Evolutionary conservation across 2,888 invertebrate genomes (phyloP), one percentile per base, ranked within the genome.

Genomic region (Oligia latruncula): DNA sequence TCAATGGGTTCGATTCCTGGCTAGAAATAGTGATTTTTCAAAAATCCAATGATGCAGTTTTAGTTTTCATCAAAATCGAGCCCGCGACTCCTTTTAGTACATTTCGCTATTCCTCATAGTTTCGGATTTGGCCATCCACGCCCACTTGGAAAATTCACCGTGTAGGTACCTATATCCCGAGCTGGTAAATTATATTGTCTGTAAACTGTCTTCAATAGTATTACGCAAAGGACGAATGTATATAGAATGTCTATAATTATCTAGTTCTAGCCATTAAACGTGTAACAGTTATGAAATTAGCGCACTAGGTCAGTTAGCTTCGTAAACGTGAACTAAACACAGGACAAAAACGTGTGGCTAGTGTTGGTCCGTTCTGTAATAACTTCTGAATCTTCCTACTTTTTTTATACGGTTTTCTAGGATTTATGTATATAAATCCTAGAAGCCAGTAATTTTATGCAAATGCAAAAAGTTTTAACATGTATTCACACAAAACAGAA

Each of bases 251-350:
- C 81, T 77, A 81, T 88, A 82, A 88, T 88, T 76, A 87, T 88
- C 78, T 85, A 49, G 49, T 49, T 72, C 60, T 80, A 88, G 74
- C 43, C 74, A 83, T 87, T 77, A 81, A 83, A 86, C 76, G 20
- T 43, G 81, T 70, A 66, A 78, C 77, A 76, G 74, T 87, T 81
- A 84, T 80, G 84, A 87, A 87, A 87, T 72, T 43, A 70, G 87
- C 72, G 8, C 84, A 87, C 89, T 81, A 23, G 88, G 89, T 80
- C 78, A 78, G 77, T 87, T 76, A 76, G 71, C 87, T 78, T 65
- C 74, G 68, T 87, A 77, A 78, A 81, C 74, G 55, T 9, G 67
- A 15, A 67, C 75, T 62, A 67, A 75, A 73, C 66, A 73, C 29
- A 62, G 75, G 40, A 77, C 85, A 71, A 71, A 73, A 62, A 64